Evolutionary conservation across 2,113 vertebrate species (phyloP).

Genomic region (Oophaga pumilio): DNA sequence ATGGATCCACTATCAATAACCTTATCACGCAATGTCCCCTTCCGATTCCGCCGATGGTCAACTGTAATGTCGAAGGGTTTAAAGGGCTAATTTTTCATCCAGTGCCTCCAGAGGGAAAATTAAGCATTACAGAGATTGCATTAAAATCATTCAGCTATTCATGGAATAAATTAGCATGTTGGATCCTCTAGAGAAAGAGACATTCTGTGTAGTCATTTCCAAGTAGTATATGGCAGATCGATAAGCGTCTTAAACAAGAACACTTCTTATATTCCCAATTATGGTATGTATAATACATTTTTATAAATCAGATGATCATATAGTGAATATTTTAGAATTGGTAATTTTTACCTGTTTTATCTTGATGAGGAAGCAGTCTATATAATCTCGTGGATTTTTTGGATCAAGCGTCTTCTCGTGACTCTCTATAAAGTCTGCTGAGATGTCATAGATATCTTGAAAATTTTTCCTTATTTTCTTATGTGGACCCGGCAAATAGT

Average conservation of each 20-base stretch:
- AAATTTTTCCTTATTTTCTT: slow-evolving; percentile 53
- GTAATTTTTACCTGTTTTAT: slow-evolving; percentile 63
- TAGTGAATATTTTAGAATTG: neutral
- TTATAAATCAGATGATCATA: neutral
- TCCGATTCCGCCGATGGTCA: too few relatives aligned
- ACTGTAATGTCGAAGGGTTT: too few relatives aligned
- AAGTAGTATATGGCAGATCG: neutral
- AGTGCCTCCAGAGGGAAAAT: too few relatives aligned
- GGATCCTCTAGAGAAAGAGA: neutral
- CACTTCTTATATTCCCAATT: too few relatives aligned
- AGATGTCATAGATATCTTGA: slow-evolving; percentile 61
- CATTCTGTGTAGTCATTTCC: neutral
- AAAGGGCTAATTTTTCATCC: too few relatives aligned
- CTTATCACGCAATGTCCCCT: too few relatives aligned
- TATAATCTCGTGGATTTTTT: slow-evolving; percentile 66
- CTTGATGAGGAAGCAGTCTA: slow-evolving; percentile 68
- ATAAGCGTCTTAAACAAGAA: neutral
- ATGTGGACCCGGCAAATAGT: slow-evolving; percentile 64
- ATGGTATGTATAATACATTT: neutral
- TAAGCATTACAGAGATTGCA: too few relatives aligned
- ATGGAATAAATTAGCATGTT: neutral
- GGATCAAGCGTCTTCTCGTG: slow-evolving; percentile 65
- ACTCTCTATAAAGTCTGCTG: slow-evolving; percentile 56
- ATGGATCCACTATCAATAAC: too few relatives aligned
- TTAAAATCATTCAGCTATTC: neutral